Conservation (phyloP, 2,797 vertebrate species). For the Philypnodon macrostomus region DNA sequence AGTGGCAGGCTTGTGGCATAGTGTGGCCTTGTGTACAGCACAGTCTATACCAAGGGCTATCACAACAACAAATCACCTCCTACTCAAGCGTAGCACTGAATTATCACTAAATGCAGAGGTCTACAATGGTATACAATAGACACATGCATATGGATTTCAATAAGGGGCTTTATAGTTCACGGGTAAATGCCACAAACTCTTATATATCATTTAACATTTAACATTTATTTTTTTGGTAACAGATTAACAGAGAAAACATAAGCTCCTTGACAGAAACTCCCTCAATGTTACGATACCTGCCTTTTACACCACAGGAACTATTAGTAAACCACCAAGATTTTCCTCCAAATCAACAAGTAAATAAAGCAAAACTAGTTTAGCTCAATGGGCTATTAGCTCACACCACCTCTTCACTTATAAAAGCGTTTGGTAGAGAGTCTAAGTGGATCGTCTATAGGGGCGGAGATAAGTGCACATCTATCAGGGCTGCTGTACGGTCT, state of each 20-base stretch:
- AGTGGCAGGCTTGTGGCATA: slow-evolving; percentile 20
- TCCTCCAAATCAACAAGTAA: slow-evolving; percentile 12
- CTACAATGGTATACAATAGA: too few relatives aligned
- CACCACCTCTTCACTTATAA: slow-evolving; percentile 37
- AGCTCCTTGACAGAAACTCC: too few relatives aligned
- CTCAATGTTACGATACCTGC: too few relatives aligned
- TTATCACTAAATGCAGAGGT: slow-evolving; percentile 29
- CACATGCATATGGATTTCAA: too few relatives aligned
- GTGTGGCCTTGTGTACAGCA: too few relatives aligned
- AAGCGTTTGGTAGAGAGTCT: slow-evolving; percentile 29
- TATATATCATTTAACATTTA: too few relatives aligned
- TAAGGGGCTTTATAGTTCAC: too few relatives aligned
- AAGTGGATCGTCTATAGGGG: slow-evolving; percentile 35
- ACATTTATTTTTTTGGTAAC: too few relatives aligned
- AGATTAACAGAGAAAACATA: too few relatives aligned
- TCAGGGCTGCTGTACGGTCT: slow-evolving; percentile 24
- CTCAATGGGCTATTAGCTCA: slow-evolving; percentile 44
- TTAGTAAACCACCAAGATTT: slow-evolving; percentile 25
- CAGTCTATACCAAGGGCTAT: slow-evolving; percentile 25
- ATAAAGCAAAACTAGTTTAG: slow-evolving; percentile 45
- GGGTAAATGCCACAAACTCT: too few relatives aligned
- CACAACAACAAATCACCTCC: slow-evolving; percentile 26
- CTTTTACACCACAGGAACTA: slow-evolving; percentile 2
- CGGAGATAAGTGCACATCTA: slow-evolving; percentile 41
- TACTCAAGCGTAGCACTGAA: slow-evolving; percentile 29